Base-by-base conservation (phyloP, 2,797 vertebrate genomes). In the Chanos chanos region DNA sequence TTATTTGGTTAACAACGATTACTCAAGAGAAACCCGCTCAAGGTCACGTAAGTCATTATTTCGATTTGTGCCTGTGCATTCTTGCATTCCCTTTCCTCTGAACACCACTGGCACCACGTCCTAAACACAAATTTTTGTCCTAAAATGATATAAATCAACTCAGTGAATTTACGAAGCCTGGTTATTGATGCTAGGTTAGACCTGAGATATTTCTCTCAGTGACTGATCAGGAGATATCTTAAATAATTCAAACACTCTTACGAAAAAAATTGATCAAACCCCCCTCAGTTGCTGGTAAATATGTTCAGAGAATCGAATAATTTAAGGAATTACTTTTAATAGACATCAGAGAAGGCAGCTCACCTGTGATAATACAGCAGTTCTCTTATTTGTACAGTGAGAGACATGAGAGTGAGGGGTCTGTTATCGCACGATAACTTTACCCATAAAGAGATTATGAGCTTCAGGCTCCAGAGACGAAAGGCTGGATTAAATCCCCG, bases 351-450 rank as follows among this genome's bases (percentile, higher is more conserved):
- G 78, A 66, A 57, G 49, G 15, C 70, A 69, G 71, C 79, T 77
- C 77, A 81, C 71, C 75, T 40, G 65, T 70, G 81, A 81, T 77
- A 78, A 85, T 74, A 76, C 66, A 74, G 71, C 64, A 75, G 71
- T 79, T 79, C 54, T 58, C 83, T 86, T 73, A 72, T 81, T 84
- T 80, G 61, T 48, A 50, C 74, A 61, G 81, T 77, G 81, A 79
- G 76, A 85, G 85, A 84, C 76, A 75, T 78, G 82, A 86, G 80
- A 74, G 71, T 62, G 58, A 77, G 78, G 72, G 74, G 75, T 84
- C 78, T 83, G 86, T 81, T 83, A 83, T 88, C 85, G 72, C 81
- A 81, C 76, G 84, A 87, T 85, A 85, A 86, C 67, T 86, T 83
- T 64, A 77, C 68, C 75, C 78, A 66, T 81, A 79, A 84, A 78